Base-by-base conservation (phyloP, 1,140 invertebrate species). In the Cyclargus thomasi region DNA sequence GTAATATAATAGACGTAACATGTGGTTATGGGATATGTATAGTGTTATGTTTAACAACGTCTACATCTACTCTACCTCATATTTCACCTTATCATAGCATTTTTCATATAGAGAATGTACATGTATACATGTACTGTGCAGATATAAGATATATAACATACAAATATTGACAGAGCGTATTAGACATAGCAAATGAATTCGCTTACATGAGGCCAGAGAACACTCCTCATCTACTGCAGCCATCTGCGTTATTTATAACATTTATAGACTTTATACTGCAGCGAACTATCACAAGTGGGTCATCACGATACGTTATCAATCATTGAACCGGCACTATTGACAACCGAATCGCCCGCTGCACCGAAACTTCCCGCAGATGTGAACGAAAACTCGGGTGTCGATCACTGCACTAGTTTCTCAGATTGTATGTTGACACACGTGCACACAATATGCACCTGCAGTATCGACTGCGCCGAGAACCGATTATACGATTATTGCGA, bases 401-500 rank as follows among this genome's bases (percentile, higher is more conserved):
- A 35, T 63, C 57, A 22, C 22, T 55, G 57, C 70, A 68, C 63
- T 63, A 65, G 2, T 55, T 39, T 18, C 55, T 21, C 68, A 18
- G 55, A 35, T 23, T 63, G 53, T 62, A 59, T 23, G 22, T 57
- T 23, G 47, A 64, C 36, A 76, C 76, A 75, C 80, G 80, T 77
- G 76, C 70, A 75, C 57, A 64, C 67, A 68, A 64, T 67, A 55
- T 68, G 74, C 74, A 74, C 74, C 65, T 75, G 69, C 59, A 63
- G 65, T 77, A 71, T 77, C 71, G 73, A 83, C 80, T 82, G 81
- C 67, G 73, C 69, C 68, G 53, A 70, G 53, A 74, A 11, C 29
- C 29, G 29, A 29, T 29, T 14, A 14, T 55, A 55, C 21, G 23
- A 55, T 55, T 35, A 55, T 20, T 57, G 53, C 53, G 64, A 57